Percentiles rank a stretch among this genome's conserved stretches.
These are phyloP conservation scores for Malurus leucopterus DNA, from an alignment of 2,797 vertebrate species.

Conservation along the genomic window DNA sequence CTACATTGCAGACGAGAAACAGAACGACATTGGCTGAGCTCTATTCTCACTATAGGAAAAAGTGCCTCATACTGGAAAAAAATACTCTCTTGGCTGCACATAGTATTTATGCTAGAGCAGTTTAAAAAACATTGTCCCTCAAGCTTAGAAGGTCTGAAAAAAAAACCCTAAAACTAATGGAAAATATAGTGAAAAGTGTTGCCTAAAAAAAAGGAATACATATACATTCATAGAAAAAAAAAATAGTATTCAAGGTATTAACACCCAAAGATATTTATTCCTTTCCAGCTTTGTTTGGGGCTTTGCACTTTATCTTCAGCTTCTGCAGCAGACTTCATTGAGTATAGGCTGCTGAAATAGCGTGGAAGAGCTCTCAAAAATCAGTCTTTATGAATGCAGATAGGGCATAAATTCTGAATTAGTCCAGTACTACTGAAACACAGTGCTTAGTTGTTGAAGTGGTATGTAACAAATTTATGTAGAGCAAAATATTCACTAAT, in stretches of 20 bases:
- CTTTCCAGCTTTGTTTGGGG: neutral
- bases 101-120: neutral
- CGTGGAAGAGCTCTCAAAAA: neutral
- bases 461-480: neutral
- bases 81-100: neutral
- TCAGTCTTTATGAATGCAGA: neutral
- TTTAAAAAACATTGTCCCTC: neutral
- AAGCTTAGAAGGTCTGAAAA: neutral
- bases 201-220: neutral
- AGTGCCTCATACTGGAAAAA: neutral
- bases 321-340: neutral
- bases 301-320: neutral
- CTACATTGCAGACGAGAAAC: neutral
- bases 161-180: neutral
- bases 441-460: neutral
- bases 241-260: neutral
- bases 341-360: neutral
- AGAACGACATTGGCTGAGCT: neutral
- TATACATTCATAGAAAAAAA: neutral
- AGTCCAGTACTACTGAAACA: neutral
- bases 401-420: neutral
- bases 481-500: neutral
- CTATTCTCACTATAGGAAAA: neutral
- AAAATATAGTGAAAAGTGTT: neutral
- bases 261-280: neutral